Base-by-base conservation (phyloP, 2,113 vertebrate species). In the Notothenia rossii region DNA sequence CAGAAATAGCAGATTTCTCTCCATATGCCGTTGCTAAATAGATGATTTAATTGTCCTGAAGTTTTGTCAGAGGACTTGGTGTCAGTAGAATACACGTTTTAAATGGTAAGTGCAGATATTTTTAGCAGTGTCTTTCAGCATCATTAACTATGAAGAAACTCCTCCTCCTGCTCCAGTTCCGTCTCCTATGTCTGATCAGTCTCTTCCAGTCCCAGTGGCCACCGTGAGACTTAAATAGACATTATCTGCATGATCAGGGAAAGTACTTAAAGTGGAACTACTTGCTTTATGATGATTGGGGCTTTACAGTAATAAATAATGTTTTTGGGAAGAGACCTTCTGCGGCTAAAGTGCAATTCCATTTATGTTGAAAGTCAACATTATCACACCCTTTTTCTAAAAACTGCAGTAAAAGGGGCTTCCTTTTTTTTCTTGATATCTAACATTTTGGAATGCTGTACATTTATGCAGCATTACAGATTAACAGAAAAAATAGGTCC, bases 21-120 rank as follows among this genome's bases (percentile, higher is more conserved):
- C 86, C 88, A 87, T 88, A 84, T 92, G 90, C 80, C 10, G 11
- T 51, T 71, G 59, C 82, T 43, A 77, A 90, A 79, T 65, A 82
- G 77, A 88, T 68, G 46, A 77, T 86, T 84, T 75, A 80, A 86
- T 87, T 84, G 81, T 85, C 51, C 72, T 88, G 72, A 81, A 72
- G 81, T 86, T 81, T 84, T 79, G 68, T 84, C 48, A 72, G 60
- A 79, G 65, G 43, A 58, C 40, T 75, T 59, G 7, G 51, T 70
- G 66, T n/a, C 75, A 55, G 72, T 78, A 71, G 53, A 75, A 56
- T 29, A 62, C 11, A 56, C 61, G 15, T 14, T 55, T 59, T 22
- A n/a, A 13, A 8, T 61, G 11, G 20, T 53, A 55, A 20, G n/a
- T 63, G 17, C 25, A 46, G 43, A 75, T 49, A 43, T 17, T 63